Base-by-base conservation (phyloP, 2,888 invertebrate genomes). In the Drosophila stalkeri region DNA sequence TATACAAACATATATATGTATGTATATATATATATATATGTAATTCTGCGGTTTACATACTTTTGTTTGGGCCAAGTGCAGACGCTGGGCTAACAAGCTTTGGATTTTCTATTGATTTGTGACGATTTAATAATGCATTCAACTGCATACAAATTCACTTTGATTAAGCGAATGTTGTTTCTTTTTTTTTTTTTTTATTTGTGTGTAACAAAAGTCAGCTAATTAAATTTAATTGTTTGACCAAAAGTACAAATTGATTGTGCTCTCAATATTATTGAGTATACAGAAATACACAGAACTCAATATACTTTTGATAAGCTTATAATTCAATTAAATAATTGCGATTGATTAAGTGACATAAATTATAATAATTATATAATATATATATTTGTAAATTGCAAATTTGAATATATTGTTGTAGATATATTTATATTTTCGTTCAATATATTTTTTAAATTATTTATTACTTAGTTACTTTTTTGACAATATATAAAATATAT, bases 71-170 rank as follows among this genome's bases (percentile, higher is more conserved):
- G 12, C 54, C 44, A 46, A 46, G 35, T 44, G 31, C 43, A 39
- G 23, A 43, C 31, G 41, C 41, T 71, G 23, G 18, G 43, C 76
- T 76, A 82, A 77, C 82, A 74, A 85, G 68, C 69, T 59, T 16
- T 20, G n/a, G 51, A 49, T 63, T 64, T 44, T 41, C 46, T 54
- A 51, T 65, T 65, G 66, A 79, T 68, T 76, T 62, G 23, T 31
- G 39, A 14, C 23, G 31, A 54, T 51, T 46, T 52, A 41, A 12
- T 49, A 59, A 55, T 20, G 43, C 56, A 59, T 35, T 41, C 18
- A 60, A 52, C 8, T 31, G 16, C 33, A 33, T 1, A 18, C 33
- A 51, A 33, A 18, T 37, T 49, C 18, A 33, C 12, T 44, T 23
- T 7, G 51, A 18, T 31, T 18, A 37, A 69, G 18, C 39, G 35